A percentile compares a stretch with the other conserved stretches of the same genome.
Evolutionary conservation across 2,113 vertebrate species (phyloP).

Genomic region (Athene cunicularia): DNA sequence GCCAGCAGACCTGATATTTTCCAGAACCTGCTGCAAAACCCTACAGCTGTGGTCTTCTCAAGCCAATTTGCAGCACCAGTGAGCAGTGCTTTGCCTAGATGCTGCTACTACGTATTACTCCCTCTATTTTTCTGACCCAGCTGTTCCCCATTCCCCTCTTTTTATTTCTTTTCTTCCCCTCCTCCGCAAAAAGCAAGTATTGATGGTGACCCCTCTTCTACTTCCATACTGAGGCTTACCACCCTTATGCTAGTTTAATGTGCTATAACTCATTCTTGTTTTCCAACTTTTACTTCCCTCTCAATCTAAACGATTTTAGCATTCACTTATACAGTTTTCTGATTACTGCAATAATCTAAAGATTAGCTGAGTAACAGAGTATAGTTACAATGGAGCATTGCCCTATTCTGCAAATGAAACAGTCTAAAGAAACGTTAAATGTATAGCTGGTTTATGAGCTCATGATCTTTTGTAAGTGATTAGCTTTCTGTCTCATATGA

Average conservation of each 20-base stretch:
- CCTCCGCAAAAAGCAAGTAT: not conserved
- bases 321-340: not conserved
- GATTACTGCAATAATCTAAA: not conserved
- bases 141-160: not conserved
- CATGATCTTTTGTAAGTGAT: not conserved
- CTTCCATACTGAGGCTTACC: not conserved
- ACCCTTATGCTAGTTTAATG: not conserved
- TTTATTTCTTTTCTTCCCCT: not conserved
- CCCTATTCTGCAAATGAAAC: not conserved
- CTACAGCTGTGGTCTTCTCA: not conserved
- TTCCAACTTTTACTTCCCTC: not conserved
- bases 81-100: not conserved
- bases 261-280: not conserved
- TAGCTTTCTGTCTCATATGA: not conserved
- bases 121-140: not conserved
- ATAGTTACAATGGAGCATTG: not conserved
- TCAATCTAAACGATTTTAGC: not conserved
- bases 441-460: not conserved
- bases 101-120: not conserved
- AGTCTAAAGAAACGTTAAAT: not conserved
- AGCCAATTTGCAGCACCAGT: not conserved
- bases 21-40: not conserved
- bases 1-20: not conserved
- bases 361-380: not conserved
- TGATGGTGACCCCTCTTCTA: not conserved